Conservation (phyloP, 1,140 invertebrate species). For the Brachionus asplanchnoidis region DNA sequence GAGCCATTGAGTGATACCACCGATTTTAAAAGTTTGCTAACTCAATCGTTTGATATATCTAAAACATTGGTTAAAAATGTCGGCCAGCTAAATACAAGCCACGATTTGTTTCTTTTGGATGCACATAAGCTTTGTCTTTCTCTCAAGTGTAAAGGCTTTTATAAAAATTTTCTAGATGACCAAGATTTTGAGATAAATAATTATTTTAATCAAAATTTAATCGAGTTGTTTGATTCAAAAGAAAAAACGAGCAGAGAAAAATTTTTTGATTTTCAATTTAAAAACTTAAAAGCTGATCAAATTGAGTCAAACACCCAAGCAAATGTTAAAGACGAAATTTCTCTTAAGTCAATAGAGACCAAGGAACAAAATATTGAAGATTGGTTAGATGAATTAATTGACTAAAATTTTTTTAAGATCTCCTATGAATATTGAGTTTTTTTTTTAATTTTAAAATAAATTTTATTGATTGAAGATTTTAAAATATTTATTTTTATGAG, state of each 20-base stretch:
- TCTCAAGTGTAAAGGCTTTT: not conserved
- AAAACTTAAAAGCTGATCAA: not conserved
- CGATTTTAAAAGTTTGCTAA: not conserved
- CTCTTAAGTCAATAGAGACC: not conserved
- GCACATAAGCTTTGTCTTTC: not conserved
- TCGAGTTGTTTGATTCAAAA: not conserved
- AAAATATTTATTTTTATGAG: too few species aligned
- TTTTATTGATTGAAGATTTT: too few species aligned
- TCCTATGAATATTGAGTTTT: too few species aligned
- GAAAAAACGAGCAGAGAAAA: not conserved
- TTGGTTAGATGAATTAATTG: not conserved
- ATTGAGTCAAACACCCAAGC: too few species aligned
- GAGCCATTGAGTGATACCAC: not conserved
- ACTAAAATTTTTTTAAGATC: not conserved
- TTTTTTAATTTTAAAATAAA: too few species aligned
- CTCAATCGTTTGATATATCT: not conserved
- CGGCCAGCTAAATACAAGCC: not conserved
- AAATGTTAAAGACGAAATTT: not conserved
- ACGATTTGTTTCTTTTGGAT: not conserved
- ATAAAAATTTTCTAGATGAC: not conserved
- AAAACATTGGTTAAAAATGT: not conserved
- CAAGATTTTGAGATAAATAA: not conserved
- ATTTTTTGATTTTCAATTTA: not conserved
- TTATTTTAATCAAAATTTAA: not conserved
- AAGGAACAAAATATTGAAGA: constrained; percentile 13